Conservation (phyloP, 2,797 vertebrate species). For the Phoebastria nigripes region DNA sequence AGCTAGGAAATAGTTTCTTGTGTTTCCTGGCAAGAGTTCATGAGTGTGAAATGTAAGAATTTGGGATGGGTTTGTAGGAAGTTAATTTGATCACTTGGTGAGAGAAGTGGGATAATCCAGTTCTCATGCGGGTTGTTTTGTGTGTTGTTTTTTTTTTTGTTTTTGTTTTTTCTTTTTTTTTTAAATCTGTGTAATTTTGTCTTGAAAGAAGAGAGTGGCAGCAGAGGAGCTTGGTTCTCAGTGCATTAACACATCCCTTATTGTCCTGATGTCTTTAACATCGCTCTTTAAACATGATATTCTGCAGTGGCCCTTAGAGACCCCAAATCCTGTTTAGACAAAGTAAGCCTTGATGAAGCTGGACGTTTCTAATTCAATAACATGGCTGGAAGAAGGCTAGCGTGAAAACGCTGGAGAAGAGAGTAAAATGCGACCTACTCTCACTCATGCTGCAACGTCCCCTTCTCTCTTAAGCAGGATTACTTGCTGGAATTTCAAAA, state of each 20-base stretch:
- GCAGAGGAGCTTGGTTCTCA: neutral
- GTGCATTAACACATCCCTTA: neutral
- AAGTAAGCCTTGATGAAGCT: neutral
- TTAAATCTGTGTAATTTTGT: neutral
- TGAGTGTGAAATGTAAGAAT: neutral
- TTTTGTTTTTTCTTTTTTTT: neutral
- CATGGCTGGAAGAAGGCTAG: neutral
- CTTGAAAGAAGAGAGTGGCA: neutral
- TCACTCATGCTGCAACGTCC: fast-evolving
- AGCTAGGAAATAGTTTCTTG: neutral
- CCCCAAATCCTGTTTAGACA: neutral
- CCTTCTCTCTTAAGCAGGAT: neutral
- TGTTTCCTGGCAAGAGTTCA: neutral
- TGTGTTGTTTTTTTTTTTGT: too few relatives aligned
- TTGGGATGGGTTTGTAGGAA: neutral
- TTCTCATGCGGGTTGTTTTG: neutral
- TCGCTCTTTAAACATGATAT: constrained; percentile 11
- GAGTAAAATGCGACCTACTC: neutral
- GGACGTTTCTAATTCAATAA: neutral
- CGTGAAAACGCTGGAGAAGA: neutral
- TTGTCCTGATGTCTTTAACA: neutral
- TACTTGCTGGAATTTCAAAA: neutral
- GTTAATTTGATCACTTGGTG: constrained; percentile 21
- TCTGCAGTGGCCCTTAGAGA: neutral
- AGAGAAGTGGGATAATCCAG: neutral